These are phyloP conservation scores for Alsophila aescularia DNA, from an alignment of 2,888 invertebrate species.

Conservation along the genomic window DNA sequence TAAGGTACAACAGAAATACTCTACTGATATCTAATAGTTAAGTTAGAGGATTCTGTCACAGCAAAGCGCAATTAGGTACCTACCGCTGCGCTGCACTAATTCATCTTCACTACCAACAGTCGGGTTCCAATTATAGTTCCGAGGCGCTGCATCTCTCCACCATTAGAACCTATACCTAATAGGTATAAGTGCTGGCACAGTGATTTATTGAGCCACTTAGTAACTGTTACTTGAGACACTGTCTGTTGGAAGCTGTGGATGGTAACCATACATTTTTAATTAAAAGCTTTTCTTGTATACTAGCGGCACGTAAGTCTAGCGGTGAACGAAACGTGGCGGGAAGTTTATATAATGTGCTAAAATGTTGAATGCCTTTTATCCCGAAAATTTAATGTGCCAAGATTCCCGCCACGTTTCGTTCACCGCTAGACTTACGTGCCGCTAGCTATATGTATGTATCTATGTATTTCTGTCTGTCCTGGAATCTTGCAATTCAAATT, in stretches of 20 bases:
- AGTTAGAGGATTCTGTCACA: background rate
- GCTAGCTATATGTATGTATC: too few species aligned
- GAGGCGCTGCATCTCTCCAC: constrained; percentile 24
- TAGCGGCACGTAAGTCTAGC: background rate
- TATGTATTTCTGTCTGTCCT: too few species aligned
- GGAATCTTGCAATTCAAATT: too few species aligned
- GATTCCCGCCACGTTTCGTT: too few species aligned
- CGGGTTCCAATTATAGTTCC: constrained; percentile 24
- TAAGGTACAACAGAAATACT: too few species aligned
- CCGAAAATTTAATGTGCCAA: too few species aligned
- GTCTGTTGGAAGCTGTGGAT: constrained; percentile 17
- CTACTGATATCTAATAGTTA: background rate
- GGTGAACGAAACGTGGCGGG: too few species aligned
- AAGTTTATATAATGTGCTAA: too few species aligned
- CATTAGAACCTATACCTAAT: background rate
- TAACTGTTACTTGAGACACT: constrained; percentile 12
- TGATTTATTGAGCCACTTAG: constrained; percentile 25
- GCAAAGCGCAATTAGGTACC: background rate
- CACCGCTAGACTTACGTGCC: too few species aligned
- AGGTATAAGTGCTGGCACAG: constrained; percentile 11
- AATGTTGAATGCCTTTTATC: too few species aligned
- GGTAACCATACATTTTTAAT: background rate
- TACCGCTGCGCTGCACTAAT: constrained; percentile 11
- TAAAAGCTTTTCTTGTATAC: too few species aligned
- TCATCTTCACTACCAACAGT: constrained; percentile 24